Conservation (phyloP, 2,888 invertebrate genomes). For the Chrysodeixis includens region DNA sequence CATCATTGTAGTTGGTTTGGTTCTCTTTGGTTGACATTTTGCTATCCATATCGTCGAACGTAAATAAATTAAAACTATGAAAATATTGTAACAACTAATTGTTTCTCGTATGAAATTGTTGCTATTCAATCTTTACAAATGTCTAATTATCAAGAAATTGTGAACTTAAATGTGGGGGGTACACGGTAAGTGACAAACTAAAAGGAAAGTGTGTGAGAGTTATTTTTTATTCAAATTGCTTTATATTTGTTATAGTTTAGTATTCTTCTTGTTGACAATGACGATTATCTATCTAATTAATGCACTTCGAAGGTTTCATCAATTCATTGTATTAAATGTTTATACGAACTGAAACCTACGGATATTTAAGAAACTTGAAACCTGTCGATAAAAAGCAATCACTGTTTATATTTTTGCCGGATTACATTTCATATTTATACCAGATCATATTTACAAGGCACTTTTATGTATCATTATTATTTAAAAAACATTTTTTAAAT, state of each 20-base stretch:
- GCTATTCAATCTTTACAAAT: constrained; percentile 62
- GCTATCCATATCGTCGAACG: constrained; percentile 39
- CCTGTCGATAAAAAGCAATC: background rate
- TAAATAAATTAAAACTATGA: constrained; percentile 51
- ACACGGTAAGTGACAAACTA: constrained; percentile 91
- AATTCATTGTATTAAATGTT: constrained; percentile 1
- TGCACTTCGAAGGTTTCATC: background rate
- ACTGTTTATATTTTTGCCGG: constrained; percentile 16
- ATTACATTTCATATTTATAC: background rate
- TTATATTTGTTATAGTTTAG: constrained; percentile 9
- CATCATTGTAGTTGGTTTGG: background rate
- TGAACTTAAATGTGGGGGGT: constrained; percentile 98
- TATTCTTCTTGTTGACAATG: background rate
- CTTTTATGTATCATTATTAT: too few species aligned
- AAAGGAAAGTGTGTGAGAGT: constrained; percentile 50
- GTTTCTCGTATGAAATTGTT: constrained; percentile 40
- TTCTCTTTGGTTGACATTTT: constrained; percentile 29
- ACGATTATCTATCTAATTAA: constrained; percentile 1
- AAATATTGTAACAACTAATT: constrained; percentile 19
- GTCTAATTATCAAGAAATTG: constrained; percentile 91
- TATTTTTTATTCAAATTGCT: constrained; percentile 24
- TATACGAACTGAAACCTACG: background rate
- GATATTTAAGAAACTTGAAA: background rate
- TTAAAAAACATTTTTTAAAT: too few species aligned
- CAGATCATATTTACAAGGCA: background rate